A percentile compares a stretch with the other conserved stretches of the same genome.
These are phyloP conservation scores for Petrocephalus sullivani DNA, from an alignment of 2,797 vertebrate genomes.

Conservation along the genomic window DNA sequence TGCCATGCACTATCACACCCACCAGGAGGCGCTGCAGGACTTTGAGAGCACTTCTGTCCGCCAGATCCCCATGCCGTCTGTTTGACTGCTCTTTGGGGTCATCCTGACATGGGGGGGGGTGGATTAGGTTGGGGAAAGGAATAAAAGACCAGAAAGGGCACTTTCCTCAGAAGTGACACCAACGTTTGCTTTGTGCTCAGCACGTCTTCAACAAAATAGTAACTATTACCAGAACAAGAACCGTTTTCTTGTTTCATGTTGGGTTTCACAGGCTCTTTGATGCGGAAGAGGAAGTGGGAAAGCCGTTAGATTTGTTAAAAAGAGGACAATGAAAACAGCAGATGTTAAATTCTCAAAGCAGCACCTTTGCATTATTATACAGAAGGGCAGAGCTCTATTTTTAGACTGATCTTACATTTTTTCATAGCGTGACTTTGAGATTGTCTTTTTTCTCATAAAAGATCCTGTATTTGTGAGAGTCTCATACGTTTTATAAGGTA, in stretches of 20 bases:
- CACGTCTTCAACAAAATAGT: not conserved
- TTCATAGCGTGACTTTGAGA: conserved; percentile 43
- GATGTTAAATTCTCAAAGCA: conserved; percentile 32
- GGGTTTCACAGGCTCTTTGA: not conserved
- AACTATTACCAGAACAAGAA: not conserved
- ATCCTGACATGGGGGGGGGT: not conserved
- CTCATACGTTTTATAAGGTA: conserved; percentile 55
- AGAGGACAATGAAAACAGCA: conserved; percentile 1
- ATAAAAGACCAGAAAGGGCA: not conserved
- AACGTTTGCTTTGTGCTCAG: not conserved
- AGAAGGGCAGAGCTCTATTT: conserved; percentile 42
- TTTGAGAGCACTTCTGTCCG: conserved; percentile 70
- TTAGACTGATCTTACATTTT: conserved; percentile 44
- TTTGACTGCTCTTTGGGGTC: conserved; percentile 48
- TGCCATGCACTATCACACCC: conserved; percentile 81
- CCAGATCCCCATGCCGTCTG: conserved; percentile 84
- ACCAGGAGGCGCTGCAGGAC: conserved; percentile 71
- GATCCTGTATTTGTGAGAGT: conserved; percentile 56
- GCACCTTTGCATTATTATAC: conserved; percentile 26
- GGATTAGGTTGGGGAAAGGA: conserved; percentile 16
- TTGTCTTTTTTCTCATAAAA: conserved; percentile 45
- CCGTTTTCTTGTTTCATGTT: not conserved
- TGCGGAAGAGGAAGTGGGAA: not conserved
- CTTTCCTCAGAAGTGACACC: not conserved
- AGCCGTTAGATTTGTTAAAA: not conserved